Conservation (phyloP, 2,888 invertebrate species). For the Nemotelus nigrinus region DNA sequence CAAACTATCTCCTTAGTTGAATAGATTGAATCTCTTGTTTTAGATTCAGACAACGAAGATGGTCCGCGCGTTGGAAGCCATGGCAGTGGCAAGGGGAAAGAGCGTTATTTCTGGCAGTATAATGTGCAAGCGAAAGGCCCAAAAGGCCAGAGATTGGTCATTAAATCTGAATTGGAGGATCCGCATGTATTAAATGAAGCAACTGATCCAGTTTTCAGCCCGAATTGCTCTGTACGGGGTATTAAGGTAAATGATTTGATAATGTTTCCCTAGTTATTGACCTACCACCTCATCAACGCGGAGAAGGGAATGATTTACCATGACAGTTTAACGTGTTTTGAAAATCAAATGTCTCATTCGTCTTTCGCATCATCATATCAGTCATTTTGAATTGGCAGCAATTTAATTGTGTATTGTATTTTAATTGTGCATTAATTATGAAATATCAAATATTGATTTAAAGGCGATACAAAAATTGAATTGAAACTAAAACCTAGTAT, state of each 20-base stretch:
- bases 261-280: no score
- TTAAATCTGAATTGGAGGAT: constrained; percentile 87
- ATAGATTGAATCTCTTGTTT: background rate
- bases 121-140: constrained; percentile 98
- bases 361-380: no score
- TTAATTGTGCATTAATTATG: no score
- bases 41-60: constrained; percentile 75
- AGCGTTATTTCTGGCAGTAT: constrained; percentile 97
- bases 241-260: constrained; percentile 73
- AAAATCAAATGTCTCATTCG: background rate
- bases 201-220: constrained; percentile 96
- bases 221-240: constrained; percentile 88
- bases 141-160: constrained; percentile 88
- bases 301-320: no score
- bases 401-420: no score
- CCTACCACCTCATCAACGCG: no score
- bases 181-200: constrained; percentile 91
- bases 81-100: constrained; percentile 71
- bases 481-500: no score
- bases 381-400: no score
- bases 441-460: no score
- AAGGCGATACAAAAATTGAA: no score
- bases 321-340: background rate
- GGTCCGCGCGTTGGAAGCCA: constrained; percentile 60
- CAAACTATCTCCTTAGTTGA: constrained; percentile 7